These are phyloP conservation scores for Clarias pachynema DNA, from an alignment of 2,797 vertebrate genomes.

Conservation along the genomic window DNA sequence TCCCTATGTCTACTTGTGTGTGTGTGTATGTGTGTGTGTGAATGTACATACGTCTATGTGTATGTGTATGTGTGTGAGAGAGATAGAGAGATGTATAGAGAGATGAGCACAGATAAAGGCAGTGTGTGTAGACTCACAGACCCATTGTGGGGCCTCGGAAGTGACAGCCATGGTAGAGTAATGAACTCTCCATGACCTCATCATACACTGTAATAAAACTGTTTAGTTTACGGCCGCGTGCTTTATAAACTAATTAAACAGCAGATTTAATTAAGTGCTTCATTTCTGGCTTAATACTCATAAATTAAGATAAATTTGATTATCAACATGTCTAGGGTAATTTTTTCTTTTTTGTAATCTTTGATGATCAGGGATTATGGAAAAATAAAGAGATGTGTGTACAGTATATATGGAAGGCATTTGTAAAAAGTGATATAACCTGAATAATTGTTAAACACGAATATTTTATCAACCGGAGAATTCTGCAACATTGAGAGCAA, in stretches of 20 bases:
- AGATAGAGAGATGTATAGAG: neutral
- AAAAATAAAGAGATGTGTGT: too few species aligned
- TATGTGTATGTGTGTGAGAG: conserved; percentile 20
- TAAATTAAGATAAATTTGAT: neutral
- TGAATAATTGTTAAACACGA: neutral
- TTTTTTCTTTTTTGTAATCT: neutral
- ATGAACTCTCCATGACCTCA: neutral
- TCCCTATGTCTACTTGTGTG: conserved; percentile 49
- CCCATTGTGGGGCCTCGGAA: conserved; percentile 21
- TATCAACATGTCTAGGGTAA: neutral
- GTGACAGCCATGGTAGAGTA: neutral
- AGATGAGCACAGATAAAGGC: conserved; percentile 22
- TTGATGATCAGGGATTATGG: neutral
- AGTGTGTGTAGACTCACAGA: conserved; percentile 25
- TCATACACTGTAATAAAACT: neutral
- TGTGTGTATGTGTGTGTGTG: conserved; percentile 24
- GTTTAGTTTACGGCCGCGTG: conserved; percentile 2
- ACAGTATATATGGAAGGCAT: neutral
- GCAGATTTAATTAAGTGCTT: neutral
- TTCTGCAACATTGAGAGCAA: neutral
- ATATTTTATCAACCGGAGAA: neutral
- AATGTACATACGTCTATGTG: conserved; percentile 37
- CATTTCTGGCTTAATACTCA: neutral
- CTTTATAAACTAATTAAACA: conserved; percentile 19
- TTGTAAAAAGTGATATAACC: neutral